Base-by-base conservation (phyloP, 2,888 invertebrate species). In the Brenthis daphne region DNA sequence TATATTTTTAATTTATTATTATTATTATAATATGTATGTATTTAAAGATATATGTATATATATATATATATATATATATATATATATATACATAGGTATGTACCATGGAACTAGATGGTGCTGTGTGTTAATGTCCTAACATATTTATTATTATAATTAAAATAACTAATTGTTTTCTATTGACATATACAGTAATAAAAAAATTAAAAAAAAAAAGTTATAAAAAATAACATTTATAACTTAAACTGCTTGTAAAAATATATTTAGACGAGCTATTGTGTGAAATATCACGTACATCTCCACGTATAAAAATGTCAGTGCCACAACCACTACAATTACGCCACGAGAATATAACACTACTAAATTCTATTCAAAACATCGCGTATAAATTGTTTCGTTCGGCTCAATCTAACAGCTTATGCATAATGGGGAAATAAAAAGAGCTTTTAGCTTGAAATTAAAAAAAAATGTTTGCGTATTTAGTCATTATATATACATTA, bases 321-420 rank as follows among this genome's bases (percentile, higher is more conserved):
- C 65, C 60, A 57, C 56, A 24, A n/a, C 56, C 53, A 61, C 60
- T 60, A 69, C 51, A 67, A 67, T 60, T 66, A 67, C 43, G 50
- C 20, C 33, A 63, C 57, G 50, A 67, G 55, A 20, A 53, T 47
- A 50, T 51, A 29, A 57, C 57, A 51, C 37, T 20, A 65, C 55
- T 64, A 50, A 54, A 64, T 64, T 64, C 47, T 58, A 64, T 57
- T 55, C 58, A 50, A 68, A 55, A 58, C 33, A 51, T 51, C 33
- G 50, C 58, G 5, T 60, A 56, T 55, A 55, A 69, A 65, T 69
- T 65, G 57, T 54, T 61, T 43, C 53, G 57, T 57, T 56, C 51
- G 61, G 56, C 65, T 37, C 60, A 51, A 43, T 29, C 60, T 58
- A 64, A 64, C 64, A 48, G 48, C 43, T n/a, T 57, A 37, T 37